Base-by-base conservation (phyloP, 2,113 vertebrate genomes). In the Pan paniscus region DNA sequence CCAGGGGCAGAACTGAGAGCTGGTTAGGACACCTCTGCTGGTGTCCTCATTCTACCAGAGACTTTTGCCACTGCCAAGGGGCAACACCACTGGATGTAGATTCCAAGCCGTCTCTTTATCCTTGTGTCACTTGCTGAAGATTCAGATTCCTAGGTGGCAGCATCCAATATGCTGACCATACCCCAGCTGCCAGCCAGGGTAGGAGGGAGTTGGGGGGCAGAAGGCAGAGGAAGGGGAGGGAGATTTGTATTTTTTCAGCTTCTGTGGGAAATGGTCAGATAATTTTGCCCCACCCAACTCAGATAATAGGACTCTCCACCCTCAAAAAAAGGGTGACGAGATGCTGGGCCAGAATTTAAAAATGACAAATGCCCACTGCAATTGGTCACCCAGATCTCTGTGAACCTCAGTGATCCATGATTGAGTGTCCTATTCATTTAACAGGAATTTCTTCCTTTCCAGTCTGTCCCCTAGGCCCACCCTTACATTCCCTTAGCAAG, bases 371-470 rank as follows among this genome's bases (percentile, higher is more conserved):
- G 59, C 3, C 13, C 32, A 46, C 46, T 61, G 5, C n/a, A 89
- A 35, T 55, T 90, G 11, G 57, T 89, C 59, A 25, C 38, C 61
- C 50, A 40, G 13, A 50, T 32, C 48, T 90, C 20, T 70, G 5
- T 46, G 16, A 70, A 20, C 4, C 27, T 52, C 55, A 17, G 35
- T 57, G 30, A 46, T 48, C 40, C 46, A 12, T 67, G 25, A 55
- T n/a, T 46, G 32, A 72, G 17, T 75, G 52, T 82, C 55, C 43
- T 78, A 32, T 30, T 40, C 48, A 50, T 70, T 80, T 76, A 80
- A 70, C 12, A 76, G 68, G 75, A 89, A 67, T 40, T n/a, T 96
- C 48, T 94, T 91, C 72, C 92, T 96, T 90, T 25, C 64, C 43
- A 52, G 8, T 81, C 57, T 96, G 40, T 68, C 83, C 64, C 50